Base-by-base conservation (phyloP, 2,113 vertebrate species). In the Brachyhypopomus occidentalis region DNA sequence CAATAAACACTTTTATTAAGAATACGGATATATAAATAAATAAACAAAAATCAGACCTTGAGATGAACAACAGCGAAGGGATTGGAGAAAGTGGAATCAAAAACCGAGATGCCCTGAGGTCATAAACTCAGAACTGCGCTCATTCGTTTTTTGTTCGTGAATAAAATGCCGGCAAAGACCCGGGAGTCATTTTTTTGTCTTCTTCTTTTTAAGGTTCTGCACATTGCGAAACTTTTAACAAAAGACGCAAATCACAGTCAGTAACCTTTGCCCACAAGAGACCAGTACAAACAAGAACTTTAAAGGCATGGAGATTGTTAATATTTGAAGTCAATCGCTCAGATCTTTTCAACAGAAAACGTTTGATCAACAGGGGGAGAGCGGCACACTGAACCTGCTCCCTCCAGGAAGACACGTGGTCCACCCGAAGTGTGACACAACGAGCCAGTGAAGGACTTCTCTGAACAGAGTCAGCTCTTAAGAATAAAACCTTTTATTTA, bases 41-140 rank as follows among this genome's bases (percentile, higher is more conserved):
- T 45, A 45, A 45, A 45, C 45, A 77, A 69, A 84, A 84, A 87
- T 78, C 20, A 80, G 84, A 80, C 85, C 85, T 87, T 87, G 84
- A 84, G 78, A 45, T 79, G 36, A 86, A 86, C 41, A 27, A 30
- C 2, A 34, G 20, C 14, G 30, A 30, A 64, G 25, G 7, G 41
- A 19, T 23, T 12, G 19, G 30, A 52, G 20, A 70, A 69, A 58
- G 45, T 0, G n/a, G 14, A 80, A 74, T 66, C 30, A 22, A 66
- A 81, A 74, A 70, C 16, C 3, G 27, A 75, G 34, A 81, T 45
- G 62, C 30, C 11, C 48, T 41, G 9, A 75, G 63, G 52, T 81
- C 72, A 69, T 17, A 75, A 75, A 67, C 59, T 67, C 30, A 0
- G 64, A 17, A 23, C 19, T 56, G 38, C 20, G 45, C 45, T 45